Base-by-base conservation (phyloP, 2,888 invertebrate species). In the Hyles lineata region DNA sequence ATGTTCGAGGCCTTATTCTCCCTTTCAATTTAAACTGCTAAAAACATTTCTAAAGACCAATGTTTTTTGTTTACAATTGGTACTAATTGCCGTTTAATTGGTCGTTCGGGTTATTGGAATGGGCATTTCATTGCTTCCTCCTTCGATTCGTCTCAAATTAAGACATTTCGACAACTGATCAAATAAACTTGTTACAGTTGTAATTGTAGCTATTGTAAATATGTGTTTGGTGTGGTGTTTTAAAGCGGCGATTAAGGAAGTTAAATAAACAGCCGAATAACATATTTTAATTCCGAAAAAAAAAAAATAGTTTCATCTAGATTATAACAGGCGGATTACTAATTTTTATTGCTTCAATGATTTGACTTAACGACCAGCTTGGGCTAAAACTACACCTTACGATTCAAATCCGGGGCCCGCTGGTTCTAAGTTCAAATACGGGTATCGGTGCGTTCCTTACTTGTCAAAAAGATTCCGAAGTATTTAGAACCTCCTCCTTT, bases 61-160 rank as follows among this genome's bases (percentile, higher is more conserved):
- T 70, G 72, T 73, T 78, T 67, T n/a, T 76, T 75, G 76, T 74
- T 76, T 74, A 67, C 76, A 63, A 77, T 75, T 75, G 72, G 50
- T 17, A 21, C 43, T 67, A 50, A 67, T 67, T 67, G 50, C 15
- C 5, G 21, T 43, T 67, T 67, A 67, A 67, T 67, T 43, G 67
- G 23, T 67, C 50, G 67, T 67, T 50, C 43, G 23, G 67, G 67
- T 23, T 50, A 50, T 50, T 19, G 23, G 15, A 50, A 67, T 23
- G 21, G 43, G 2, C 43, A 80, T 82, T 80, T 77, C 75, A 81
- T 82, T 77, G 79, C 80, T 78, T 74, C 75, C 76, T 79, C 81
- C 83, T 86, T 83, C 84, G 83, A 50, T 23, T 67, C 63, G 63
- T 43, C 23, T 67, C 82, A 86, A 87, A 89, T 89, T 79, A 88